These are phyloP conservation scores for Tetrapedia diversipes DNA, from an alignment of 2,888 invertebrate genomes.

Conservation along the genomic window DNA sequence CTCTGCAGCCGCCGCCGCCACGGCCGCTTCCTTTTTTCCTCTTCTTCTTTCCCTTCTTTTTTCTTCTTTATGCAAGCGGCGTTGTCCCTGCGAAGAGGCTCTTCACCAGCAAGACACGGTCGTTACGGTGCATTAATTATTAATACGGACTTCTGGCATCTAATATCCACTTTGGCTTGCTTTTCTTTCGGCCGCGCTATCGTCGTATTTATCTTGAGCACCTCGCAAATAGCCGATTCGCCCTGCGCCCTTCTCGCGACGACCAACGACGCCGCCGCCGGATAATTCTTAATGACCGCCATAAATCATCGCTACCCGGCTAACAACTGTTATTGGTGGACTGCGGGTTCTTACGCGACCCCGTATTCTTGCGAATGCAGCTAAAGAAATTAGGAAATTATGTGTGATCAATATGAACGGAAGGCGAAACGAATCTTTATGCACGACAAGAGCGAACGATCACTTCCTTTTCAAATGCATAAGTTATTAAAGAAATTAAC, in stretches of 20 bases:
- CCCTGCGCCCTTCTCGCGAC: not conserved
- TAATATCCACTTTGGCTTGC: constrained; percentile 48
- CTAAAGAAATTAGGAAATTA: too few species aligned
- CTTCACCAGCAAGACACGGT: constrained; percentile 60
- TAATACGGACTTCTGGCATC: constrained; percentile 59
- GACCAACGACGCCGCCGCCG: not conserved
- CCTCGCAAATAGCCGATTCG: constrained; percentile 41
- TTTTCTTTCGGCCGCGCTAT: constrained; percentile 23
- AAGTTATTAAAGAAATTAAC: too few species aligned
- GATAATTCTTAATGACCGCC: constrained; percentile 40
- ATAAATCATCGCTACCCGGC: constrained; percentile 12
- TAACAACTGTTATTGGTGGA: constrained; percentile 26
- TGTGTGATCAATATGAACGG: too few species aligned
- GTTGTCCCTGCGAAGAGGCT: constrained; percentile 32
- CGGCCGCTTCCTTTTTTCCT: not conserved
- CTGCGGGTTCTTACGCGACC: too few species aligned
- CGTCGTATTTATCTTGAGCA: constrained; percentile 55
- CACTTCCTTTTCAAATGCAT: too few species aligned
- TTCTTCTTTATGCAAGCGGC: constrained; percentile 23
- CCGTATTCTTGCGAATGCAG: too few species aligned
- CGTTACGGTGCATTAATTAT: constrained; percentile 70
- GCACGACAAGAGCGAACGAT: too few species aligned
- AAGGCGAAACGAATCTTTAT: too few species aligned
- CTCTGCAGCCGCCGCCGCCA: too few species aligned
- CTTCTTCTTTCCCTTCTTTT: constrained; percentile 7